Evolutionary conservation across 2,797 vertebrate genomes (phyloP).

Genomic region (Dallia pectoralis): DNA sequence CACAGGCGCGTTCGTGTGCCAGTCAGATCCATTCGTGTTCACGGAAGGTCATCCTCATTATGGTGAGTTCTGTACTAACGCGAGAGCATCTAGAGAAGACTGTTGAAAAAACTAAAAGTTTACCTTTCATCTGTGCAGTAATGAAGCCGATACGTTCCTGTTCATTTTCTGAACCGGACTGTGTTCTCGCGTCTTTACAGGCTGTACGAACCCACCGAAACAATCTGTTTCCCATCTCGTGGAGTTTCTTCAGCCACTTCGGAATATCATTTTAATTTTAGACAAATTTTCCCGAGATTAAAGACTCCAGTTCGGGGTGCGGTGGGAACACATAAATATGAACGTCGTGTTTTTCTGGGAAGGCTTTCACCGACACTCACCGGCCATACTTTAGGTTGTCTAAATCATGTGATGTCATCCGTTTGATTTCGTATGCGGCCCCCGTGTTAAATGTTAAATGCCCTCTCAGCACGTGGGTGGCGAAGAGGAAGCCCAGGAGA

Average conservation of each 20-base stretch:
- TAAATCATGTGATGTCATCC: conserved; percentile 79
- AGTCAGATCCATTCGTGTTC: no score
- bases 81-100: conserved; percentile 2
- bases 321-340: conserved; percentile 41
- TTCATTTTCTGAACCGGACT: not conserved
- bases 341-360: conserved; percentile 33
- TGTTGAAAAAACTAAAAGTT: not conserved
- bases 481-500: conserved; percentile 57
- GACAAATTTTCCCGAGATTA: conserved; percentile 59
- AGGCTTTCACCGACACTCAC: conserved; percentile 41
- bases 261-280: conserved; percentile 31
- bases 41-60: no score
- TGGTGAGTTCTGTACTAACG: conserved; percentile 17
- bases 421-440: conserved; percentile 54
- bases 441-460: conserved; percentile 56
- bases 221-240: not conserved
- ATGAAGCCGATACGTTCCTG: no score
- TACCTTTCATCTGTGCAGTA: not conserved
- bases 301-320: conserved; percentile 54
- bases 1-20: conserved; percentile 48
- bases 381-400: conserved; percentile 58
- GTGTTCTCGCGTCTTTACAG: no score
- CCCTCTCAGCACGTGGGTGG: conserved; percentile 74
- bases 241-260: conserved; percentile 32
- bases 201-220: not conserved